Conservation (phyloP, 1,140 invertebrate genomes). For the Globodera ellingtonae region DNA sequence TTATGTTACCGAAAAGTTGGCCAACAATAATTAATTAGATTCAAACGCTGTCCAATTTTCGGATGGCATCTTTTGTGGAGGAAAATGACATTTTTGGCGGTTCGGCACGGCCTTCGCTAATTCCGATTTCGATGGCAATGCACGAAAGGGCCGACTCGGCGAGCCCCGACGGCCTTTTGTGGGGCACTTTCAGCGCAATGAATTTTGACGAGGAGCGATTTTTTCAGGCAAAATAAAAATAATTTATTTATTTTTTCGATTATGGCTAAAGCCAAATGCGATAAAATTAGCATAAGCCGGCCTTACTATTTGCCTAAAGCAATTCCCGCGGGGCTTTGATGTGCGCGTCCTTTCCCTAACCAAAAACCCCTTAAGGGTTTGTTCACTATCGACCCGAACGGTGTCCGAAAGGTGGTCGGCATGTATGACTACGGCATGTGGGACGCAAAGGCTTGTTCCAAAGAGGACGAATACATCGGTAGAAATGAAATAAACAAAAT, state of each 20-base stretch:
- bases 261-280: too few relatives aligned
- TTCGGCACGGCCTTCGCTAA: conserved; percentile 55
- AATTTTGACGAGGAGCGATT: conserved; percentile 64
- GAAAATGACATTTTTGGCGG: conserved; percentile 60
- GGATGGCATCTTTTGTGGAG: conserved; percentile 62
- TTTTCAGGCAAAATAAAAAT: conserved; percentile 49
- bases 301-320: not conserved
- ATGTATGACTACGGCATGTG: conserved; percentile 64
- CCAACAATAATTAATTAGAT: conserved; percentile 45
- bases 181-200: conserved; percentile 65
- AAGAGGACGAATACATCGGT: conserved; percentile 65
- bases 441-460: conserved; percentile 60
- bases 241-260: not conserved
- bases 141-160: conserved; percentile 56
- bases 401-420: conserved; percentile 58
- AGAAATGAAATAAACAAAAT: not conserved
- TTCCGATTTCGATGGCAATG: conserved; percentile 65
- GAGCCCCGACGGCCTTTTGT: conserved; percentile 56
- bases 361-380: conserved; percentile 52
- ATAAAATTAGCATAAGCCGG: too few relatives aligned
- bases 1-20: not conserved
- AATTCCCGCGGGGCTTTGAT: not conserved
- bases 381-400: conserved; percentile 61
- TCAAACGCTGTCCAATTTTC: conserved; percentile 56
- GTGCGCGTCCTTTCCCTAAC: not conserved